Conservation (phyloP, 2,113 vertebrate genomes). For the Cebus imitator region DNA sequence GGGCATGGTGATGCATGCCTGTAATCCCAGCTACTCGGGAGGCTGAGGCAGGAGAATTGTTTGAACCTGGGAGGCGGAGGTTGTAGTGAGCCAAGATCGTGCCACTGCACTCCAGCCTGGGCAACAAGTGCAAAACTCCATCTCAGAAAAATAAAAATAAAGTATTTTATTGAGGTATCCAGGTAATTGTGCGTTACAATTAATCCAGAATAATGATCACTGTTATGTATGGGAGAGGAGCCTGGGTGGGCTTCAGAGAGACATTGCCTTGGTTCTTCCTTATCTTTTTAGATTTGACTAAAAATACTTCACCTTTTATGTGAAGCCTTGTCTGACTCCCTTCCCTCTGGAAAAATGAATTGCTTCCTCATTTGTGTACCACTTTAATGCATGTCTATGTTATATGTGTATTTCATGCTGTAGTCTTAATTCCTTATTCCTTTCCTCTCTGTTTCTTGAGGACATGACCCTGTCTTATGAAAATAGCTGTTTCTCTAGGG, state of each 20-base stretch:
- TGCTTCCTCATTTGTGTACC: neutral
- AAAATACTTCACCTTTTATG: neutral
- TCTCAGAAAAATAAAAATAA: neutral
- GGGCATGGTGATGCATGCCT: too few species aligned
- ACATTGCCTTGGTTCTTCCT: neutral
- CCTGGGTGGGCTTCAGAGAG: neutral
- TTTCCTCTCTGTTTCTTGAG: neutral
- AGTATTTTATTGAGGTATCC: neutral
- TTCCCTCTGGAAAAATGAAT: neutral
- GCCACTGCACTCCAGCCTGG: too few species aligned
- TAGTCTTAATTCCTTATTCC: neutral
- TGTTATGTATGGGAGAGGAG: neutral
- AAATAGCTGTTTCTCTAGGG: neutral
- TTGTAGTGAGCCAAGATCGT: too few species aligned
- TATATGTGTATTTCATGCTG: neutral
- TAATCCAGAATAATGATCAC: neutral
- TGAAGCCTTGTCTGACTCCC: neutral
- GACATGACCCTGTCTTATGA: neutral
- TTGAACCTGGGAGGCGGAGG: too few species aligned
- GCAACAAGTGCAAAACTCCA: too few species aligned
- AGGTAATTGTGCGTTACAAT: neutral
- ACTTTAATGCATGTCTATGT: neutral
- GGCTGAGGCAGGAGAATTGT: too few species aligned
- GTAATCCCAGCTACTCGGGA: too few species aligned
- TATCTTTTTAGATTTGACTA: neutral